Evolutionary conservation across 2,797 vertebrate genomes (phyloP).

Genomic region (Chiloscyllium punctatum): DNA sequence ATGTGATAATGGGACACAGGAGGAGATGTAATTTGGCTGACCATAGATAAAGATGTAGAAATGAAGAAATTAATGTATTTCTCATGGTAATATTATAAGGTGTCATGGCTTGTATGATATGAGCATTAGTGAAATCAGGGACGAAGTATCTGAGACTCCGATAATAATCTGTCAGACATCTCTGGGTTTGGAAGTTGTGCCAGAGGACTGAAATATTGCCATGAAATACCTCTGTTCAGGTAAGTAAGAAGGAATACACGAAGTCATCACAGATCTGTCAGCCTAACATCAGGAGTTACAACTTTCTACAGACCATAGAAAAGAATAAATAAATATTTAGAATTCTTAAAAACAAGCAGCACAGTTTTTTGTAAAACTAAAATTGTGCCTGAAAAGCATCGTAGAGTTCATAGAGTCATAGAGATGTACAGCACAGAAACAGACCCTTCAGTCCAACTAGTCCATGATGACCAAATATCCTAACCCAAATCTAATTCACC

Average conservation of each 20-base stretch:
- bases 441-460: not conserved
- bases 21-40: not conserved
- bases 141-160: not conserved
- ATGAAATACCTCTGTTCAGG: not conserved
- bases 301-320: not conserved
- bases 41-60: not conserved
- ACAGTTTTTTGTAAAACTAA: not conserved
- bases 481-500: no score
- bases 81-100: not conserved
- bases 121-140: not conserved
- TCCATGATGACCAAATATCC: no score
- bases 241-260: not conserved
- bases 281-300: not conserved
- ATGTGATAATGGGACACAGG: not conserved
- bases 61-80: not conserved
- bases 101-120: not conserved
- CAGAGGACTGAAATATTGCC: not conserved
- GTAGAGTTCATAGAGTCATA: not conserved
- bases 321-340: not conserved
- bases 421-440: not conserved
- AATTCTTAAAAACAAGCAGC: not conserved
- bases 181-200: not conserved
- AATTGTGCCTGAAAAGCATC: not conserved
- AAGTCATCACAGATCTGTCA: not conserved
- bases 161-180: not conserved